Conservation (phyloP, 2,113 vertebrate species). For the Epinephelus moara region DNA sequence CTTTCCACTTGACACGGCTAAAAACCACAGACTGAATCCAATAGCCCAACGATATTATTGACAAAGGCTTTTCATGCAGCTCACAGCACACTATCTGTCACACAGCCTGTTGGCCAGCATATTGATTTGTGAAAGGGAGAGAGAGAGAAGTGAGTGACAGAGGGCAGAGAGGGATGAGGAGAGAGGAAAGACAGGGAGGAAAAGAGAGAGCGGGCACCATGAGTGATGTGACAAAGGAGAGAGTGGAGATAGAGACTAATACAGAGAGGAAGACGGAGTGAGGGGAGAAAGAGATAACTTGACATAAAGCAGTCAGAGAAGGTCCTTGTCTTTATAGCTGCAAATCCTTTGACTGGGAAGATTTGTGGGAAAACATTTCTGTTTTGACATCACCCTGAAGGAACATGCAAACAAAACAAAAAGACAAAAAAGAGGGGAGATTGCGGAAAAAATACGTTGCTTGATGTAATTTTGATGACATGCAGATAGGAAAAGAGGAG, state of each 20-base stretch:
- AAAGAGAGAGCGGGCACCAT: slow-evolving; percentile 4
- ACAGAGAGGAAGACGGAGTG: slow-evolving; percentile 28
- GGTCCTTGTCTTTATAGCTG: slow-evolving; percentile 26
- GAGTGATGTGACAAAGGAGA: slow-evolving; percentile 19
- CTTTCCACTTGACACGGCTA: slow-evolving; percentile 74
- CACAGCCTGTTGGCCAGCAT: slow-evolving; percentile 70
- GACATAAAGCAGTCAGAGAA: slow-evolving; percentile 48
- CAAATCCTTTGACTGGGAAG: slow-evolving; percentile 10
- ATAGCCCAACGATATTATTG: slow-evolving; percentile 69
- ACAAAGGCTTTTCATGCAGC: slow-evolving; percentile 74
- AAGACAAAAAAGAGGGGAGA: not conserved
- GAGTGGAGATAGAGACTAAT: slow-evolving; percentile 30
- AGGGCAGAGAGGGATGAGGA: slow-evolving; percentile 46
- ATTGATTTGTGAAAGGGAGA: slow-evolving; percentile 72
- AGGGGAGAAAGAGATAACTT: slow-evolving; percentile 22
- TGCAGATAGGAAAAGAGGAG: slow-evolving; percentile 31
- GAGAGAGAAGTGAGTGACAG: slow-evolving; percentile 54
- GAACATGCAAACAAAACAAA: slow-evolving; percentile 32
- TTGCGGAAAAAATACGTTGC: slow-evolving; percentile 1
- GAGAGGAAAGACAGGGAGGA: slow-evolving; percentile 22
- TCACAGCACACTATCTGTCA: slow-evolving; percentile 70
- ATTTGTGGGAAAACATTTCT: slow-evolving; percentile 25
- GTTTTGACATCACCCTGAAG: slow-evolving; percentile 45
- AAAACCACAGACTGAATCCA: slow-evolving; percentile 69
- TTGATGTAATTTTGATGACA: slow-evolving; percentile 43